A percentile compares a stretch with the other conserved stretches of the same genome.
These are phyloP conservation scores for Hypotaenidia philippensis DNA, from an alignment of 2,797 vertebrate genomes.

Conservation along the genomic window DNA sequence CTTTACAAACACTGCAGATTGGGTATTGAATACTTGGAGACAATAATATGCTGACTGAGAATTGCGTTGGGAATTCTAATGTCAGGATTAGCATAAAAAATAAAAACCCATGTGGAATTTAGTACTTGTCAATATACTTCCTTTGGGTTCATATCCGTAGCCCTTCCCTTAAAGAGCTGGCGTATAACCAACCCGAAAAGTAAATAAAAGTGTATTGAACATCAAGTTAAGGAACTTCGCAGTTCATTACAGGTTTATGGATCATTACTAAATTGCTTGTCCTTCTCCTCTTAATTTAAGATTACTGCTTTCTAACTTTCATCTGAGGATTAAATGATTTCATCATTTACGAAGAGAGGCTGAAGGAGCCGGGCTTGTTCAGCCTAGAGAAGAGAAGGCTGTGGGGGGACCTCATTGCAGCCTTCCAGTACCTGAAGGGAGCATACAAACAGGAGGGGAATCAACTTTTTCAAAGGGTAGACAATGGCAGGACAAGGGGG, in stretches of 20 bases:
- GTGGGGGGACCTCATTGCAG: no score
- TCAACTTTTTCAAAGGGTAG: no score
- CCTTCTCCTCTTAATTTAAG: slow-evolving; percentile 16
- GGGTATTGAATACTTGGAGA: neutral
- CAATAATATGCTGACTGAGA: neutral
- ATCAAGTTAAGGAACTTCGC: neutral
- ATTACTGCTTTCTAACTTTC: slow-evolving; percentile 2
- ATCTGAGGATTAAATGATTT: neutral
- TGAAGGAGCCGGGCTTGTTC: no score
- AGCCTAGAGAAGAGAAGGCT: no score
- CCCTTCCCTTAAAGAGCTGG: neutral
- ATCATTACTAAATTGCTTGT: neutral
- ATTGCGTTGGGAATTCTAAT: slow-evolving; percentile 11
- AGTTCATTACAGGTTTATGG: neutral
- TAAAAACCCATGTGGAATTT: neutral
- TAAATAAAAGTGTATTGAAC: slow-evolving; percentile 15
- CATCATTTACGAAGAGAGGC: no score
- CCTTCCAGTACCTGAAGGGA: no score
- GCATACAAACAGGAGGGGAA: no score
- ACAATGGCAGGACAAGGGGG: no score
- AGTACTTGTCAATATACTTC: neutral
- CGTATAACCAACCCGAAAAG: neutral
- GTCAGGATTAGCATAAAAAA: neutral
- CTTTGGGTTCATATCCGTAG: neutral
- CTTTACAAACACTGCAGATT: neutral